phyloP scores from a whole-genome alignment of 1,140 invertebrate genomes.

The Orussus abietinus region DNA sequence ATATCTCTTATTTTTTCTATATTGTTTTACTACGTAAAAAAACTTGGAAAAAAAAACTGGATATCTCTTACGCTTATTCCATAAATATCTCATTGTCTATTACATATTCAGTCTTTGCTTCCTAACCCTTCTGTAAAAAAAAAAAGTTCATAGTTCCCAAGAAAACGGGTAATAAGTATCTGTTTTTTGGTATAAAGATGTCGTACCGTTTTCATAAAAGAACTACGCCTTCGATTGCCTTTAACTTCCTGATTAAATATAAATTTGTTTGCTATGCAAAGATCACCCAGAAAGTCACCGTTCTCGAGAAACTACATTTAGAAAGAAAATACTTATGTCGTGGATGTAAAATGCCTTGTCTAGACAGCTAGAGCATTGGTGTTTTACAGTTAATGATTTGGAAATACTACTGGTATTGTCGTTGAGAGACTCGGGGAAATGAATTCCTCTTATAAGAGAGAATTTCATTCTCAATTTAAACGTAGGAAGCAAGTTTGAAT shows the following conservation, averaged over 20 bases:
- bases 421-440: no score
- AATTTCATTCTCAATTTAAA: no score
- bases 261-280: constrained; percentile 25
- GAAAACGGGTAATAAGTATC: neutral
- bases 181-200: neutral
- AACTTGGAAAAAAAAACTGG: constrained; percentile 12
- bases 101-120: neutral
- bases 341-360: constrained; percentile 22
- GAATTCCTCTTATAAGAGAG: no score
- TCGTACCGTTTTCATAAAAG: constrained; percentile 20
- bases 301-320: constrained; percentile 19
- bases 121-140: neutral
- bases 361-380: no score
- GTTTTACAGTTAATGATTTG: no score
- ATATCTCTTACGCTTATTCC: neutral
- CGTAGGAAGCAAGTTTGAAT: no score
- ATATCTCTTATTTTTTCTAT: constrained; percentile 9
- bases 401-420: no score
- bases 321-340: constrained; percentile 35
- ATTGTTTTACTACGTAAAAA: constrained; percentile 2
- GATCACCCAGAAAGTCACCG: constrained; percentile 19
- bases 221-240: constrained; percentile 1
- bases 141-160: neutral
- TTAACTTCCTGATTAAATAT: constrained; percentile 24
- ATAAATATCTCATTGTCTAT: constrained; percentile 1